Percentiles rank a stretch among this genome's conserved stretches.
Evolutionary conservation across 2,797 vertebrate genomes (phyloP).

Genomic region (Darevskia mixta): DNA sequence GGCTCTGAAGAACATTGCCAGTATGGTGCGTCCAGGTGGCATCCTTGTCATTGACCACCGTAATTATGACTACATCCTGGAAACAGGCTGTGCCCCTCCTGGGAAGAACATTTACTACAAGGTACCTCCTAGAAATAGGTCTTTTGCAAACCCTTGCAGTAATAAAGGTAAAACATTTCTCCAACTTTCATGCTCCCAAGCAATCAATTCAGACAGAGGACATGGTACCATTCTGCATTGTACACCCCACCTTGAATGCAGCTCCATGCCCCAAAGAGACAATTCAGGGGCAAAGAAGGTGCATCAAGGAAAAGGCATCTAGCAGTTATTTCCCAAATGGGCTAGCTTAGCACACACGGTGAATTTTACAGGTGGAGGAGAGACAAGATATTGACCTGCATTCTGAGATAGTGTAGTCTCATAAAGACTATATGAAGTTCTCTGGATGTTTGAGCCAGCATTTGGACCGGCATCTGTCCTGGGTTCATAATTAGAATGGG

Average conservation of each 20-base stretch:
- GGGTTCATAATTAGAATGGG: background rate
- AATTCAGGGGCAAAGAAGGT: background rate
- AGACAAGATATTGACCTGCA: background rate
- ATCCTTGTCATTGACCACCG: conserved; percentile 96
- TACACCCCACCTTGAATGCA: background rate
- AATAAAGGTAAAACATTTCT: background rate
- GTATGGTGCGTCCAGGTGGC: conserved; percentile 92
- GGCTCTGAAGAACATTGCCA: conserved; percentile 93
- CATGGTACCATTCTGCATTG: background rate
- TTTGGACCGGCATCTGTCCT: background rate
- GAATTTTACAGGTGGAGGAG: background rate
- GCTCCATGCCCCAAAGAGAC: background rate
- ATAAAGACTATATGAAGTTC: no score
- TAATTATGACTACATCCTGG: conserved; percentile 96
- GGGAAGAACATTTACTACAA: conserved; percentile 99
- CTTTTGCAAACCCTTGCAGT: background rate
- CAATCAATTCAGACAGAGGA: background rate
- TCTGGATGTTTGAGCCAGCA: background rate
- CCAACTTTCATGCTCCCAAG: background rate
- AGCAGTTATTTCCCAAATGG: background rate
- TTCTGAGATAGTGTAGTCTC: background rate
- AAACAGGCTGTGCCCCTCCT: conserved; percentile 89
- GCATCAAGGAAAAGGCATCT: background rate
- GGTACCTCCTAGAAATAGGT: conserved; percentile 75
- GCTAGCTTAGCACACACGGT: background rate